Conservation (phyloP, 2,797 vertebrate species). For the Anableps anableps region DNA sequence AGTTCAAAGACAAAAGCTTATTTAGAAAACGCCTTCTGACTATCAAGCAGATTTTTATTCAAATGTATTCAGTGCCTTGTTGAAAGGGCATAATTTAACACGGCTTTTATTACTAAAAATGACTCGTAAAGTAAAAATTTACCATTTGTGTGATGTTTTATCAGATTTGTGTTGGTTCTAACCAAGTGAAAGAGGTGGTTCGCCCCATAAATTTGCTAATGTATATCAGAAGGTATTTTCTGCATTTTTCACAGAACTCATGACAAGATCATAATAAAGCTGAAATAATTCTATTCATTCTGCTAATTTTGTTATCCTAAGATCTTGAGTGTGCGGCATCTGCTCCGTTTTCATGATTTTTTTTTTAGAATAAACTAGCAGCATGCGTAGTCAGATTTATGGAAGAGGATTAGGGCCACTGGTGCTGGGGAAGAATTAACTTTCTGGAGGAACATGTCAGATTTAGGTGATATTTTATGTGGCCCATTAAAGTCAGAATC, state of each 20-base stretch:
- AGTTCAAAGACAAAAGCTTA: conserved; percentile 16
- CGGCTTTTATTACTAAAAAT: conserved; percentile 22
- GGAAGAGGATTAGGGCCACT: neutral
- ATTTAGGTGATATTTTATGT: too few species aligned
- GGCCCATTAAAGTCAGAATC: too few species aligned
- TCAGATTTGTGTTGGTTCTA: conserved; percentile 8
- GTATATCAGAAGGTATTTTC: neutral
- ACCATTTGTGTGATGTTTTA: neutral
- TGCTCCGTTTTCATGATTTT: neutral
- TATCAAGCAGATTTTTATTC: neutral
- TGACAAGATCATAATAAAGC: neutral
- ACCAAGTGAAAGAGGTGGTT: neutral
- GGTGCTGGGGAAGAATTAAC: too few species aligned
- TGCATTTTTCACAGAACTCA: neutral
- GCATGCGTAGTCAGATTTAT: neutral
- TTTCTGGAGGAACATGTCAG: too few species aligned
- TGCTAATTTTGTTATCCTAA: neutral
- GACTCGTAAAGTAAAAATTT: neutral
- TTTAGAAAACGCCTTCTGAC: conserved; percentile 41
- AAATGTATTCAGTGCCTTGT: conserved; percentile 57
- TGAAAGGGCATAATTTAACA: conserved; percentile 22
- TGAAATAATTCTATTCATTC: neutral
- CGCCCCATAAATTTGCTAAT: neutral
- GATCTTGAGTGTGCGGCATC: too few species aligned
- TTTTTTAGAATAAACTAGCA: neutral